phyloP scores from a whole-genome alignment of 2,113 vertebrate species.

The Malaclemys terrapin region DNA sequence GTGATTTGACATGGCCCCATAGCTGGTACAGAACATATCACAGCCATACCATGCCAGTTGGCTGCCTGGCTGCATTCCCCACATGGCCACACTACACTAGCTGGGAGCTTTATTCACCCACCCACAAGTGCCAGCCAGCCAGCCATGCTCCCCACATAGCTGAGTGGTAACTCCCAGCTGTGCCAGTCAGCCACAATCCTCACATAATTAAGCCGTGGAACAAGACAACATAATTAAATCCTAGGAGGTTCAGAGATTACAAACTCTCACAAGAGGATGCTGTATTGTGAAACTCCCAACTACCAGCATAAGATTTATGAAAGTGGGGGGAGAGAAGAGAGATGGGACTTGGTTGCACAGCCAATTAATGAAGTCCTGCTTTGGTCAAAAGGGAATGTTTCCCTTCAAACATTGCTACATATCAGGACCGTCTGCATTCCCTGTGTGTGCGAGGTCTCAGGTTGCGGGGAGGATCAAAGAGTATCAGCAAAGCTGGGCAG shows the following conservation, averaged over 20 bases:
- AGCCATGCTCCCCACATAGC: not conserved
- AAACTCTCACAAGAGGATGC: not conserved
- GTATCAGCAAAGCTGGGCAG: not conserved
- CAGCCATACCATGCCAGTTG: not conserved
- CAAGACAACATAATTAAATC: not conserved
- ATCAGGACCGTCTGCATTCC: not conserved
- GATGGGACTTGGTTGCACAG: not conserved
- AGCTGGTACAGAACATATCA: not conserved
- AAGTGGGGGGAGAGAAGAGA: fast-evolving
- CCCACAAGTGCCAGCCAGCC: not conserved
- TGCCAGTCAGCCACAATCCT: not conserved
- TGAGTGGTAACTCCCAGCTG: not conserved
- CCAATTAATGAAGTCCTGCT: not conserved
- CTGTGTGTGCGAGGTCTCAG: not conserved
- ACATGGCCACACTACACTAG: not conserved
- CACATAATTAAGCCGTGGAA: not conserved
- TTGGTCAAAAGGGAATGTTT: not conserved
- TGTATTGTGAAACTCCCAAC: not conserved
- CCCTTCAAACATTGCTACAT: not conserved
- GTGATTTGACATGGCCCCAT: not conserved
- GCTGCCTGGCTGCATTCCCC: not conserved
- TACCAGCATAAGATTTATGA: not conserved
- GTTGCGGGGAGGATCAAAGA: not conserved
- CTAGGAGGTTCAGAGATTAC: not conserved
- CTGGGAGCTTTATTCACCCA: not conserved